These are phyloP conservation scores for Hypolimnas misippus DNA, from an alignment of 2,888 invertebrate genomes.

Conservation along the genomic window DNA sequence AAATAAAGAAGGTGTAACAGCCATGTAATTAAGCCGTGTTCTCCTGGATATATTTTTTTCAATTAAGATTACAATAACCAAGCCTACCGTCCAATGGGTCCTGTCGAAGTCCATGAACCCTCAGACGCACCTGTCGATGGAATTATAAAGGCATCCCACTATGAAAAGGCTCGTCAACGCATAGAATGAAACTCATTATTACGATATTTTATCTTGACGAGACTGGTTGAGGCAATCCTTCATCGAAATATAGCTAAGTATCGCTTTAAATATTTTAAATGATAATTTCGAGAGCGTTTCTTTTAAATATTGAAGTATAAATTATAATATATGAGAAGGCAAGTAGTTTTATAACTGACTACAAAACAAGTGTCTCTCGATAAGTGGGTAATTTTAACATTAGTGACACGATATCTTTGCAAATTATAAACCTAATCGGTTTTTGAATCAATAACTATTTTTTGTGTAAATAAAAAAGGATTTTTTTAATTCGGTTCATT, in stretches of 20 bases:
- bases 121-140: conserved; percentile 22
- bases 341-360: too few relatives aligned
- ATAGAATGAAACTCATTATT: conserved; percentile 22
- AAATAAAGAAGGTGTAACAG: neutral
- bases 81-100: neutral
- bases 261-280: neutral
- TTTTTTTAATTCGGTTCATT: too few relatives aligned
- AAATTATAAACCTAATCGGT: too few relatives aligned
- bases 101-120: conserved; percentile 7
- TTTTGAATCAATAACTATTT: too few relatives aligned
- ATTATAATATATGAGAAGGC: too few relatives aligned
- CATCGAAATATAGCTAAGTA: neutral
- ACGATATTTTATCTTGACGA: conserved; percentile 25
- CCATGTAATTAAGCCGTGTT: neutral
- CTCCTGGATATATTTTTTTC: neutral
- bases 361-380: too few relatives aligned
- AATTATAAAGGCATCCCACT: conserved; percentile 18
- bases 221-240: conserved; percentile 14
- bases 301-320: too few relatives aligned
- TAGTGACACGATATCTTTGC: too few relatives aligned
- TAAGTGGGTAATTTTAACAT: too few relatives aligned
- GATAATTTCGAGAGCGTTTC: neutral
- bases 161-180: conserved; percentile 29
- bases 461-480: too few relatives aligned
- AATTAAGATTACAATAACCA: neutral